Percentiles rank a stretch among this genome's conserved stretches.
Conservation (phyloP, 2,888 invertebrate genomes). For the Cataglyphis rosenhaueri region DNA sequence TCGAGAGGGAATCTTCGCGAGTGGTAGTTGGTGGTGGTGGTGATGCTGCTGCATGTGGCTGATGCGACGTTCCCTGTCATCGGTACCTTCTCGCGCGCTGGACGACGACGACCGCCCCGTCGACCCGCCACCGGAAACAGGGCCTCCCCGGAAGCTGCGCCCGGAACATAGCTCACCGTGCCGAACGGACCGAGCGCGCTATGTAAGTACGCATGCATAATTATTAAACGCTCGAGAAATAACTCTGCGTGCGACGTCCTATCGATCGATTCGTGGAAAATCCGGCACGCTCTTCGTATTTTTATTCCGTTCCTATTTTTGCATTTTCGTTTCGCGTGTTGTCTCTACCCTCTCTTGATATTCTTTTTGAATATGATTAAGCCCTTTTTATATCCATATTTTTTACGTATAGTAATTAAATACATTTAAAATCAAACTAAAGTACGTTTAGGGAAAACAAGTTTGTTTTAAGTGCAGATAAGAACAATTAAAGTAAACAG, state of each 20-base stretch:
- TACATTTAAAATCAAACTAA: background rate
- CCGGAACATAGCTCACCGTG: background rate
- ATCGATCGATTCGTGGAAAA: background rate
- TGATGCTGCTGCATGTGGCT: conserved; percentile 20
- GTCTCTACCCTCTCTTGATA: background rate
- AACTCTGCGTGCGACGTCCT: background rate
- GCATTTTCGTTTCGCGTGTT: background rate
- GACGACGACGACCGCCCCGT: conserved; percentile 10
- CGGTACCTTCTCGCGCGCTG: background rate
- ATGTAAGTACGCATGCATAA: conserved; percentile 3
- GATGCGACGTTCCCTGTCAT: conserved; percentile 22
- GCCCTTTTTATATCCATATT: background rate
- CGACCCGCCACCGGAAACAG: conserved; percentile 1
- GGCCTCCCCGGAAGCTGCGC: conserved; percentile 16
- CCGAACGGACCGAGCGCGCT: background rate
- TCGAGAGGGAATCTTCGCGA: background rate
- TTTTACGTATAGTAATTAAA: background rate
- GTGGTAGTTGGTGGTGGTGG: background rate
- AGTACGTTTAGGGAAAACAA: background rate
- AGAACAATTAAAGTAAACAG: background rate
- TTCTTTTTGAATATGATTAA: background rate
- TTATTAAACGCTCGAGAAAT: background rate
- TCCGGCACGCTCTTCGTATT: background rate
- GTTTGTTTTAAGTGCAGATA: background rate
- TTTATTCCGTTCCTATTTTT: background rate